These are phyloP conservation scores for Tenrec ecaudatus DNA, from an alignment of 2,113 vertebrate species.

Conservation along the genomic window DNA sequence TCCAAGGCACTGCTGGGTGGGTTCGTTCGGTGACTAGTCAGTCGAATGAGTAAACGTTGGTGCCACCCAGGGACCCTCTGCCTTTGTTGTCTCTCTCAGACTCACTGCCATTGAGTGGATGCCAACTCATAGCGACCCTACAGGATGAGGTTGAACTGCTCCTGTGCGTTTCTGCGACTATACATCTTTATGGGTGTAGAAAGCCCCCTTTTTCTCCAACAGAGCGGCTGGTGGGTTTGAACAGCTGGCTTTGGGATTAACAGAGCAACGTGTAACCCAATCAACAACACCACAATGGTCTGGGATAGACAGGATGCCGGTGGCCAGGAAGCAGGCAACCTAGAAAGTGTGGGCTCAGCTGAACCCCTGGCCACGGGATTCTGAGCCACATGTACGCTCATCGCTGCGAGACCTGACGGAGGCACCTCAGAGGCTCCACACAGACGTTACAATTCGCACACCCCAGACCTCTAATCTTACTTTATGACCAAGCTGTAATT, in stretches of 20 bases:
- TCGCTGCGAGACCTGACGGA: not conserved
- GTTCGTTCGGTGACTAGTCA: not conserved
- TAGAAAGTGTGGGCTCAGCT: conserved; percentile 56
- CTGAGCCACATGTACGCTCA: not conserved
- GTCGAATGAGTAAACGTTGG: not conserved
- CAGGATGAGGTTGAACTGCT: no score
- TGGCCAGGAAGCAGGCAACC: not conserved
- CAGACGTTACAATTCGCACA: conserved; percentile 69
- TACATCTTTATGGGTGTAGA: no score
- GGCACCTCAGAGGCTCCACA: conserved; percentile 27
- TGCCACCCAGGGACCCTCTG: not conserved
- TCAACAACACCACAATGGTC: not conserved
- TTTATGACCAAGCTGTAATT: conserved; percentile 82
- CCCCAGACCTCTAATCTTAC: conserved; percentile 79
- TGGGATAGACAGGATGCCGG: not conserved
- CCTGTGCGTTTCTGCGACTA: no score
- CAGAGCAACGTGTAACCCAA: no score
- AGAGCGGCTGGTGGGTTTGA: no score
- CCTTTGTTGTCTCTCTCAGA: not conserved
- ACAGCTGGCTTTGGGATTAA: no score
- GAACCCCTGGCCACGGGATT: not conserved
- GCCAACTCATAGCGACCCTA: no score
- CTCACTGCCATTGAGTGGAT: no score
- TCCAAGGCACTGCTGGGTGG: not conserved
- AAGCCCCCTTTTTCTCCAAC: no score